Evolutionary conservation across 2,888 invertebrate species (phyloP).

Genomic region (Baronia brevicornis): DNA sequence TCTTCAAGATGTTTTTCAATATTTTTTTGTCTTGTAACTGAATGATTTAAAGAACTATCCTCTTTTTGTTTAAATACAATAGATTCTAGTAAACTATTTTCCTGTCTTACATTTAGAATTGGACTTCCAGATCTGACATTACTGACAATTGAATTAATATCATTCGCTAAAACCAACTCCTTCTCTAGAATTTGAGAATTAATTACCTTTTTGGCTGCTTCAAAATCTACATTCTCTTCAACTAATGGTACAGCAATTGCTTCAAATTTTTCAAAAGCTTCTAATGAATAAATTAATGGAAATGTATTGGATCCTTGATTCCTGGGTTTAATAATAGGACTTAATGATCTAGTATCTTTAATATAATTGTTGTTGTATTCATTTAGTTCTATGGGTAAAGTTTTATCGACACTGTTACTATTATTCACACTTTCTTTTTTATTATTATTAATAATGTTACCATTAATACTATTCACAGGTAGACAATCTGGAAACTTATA

Average conservation of each 20-base stretch:
- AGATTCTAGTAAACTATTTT: neutral
- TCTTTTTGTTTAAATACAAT: too few species aligned
- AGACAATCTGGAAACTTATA: neutral
- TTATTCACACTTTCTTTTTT: neutral
- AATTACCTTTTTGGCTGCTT: constrained; percentile 38
- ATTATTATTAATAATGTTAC: neutral
- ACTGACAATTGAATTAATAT: neutral
- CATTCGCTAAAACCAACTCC: constrained; percentile 25
- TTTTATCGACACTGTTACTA: neutral
- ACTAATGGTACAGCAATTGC: constrained; percentile 39
- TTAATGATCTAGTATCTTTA: constrained; percentile 22
- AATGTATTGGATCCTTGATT: constrained; percentile 18
- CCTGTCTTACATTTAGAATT: constrained; percentile 1
- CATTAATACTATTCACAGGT: constrained; percentile 1
- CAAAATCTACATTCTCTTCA: constrained; percentile 30
- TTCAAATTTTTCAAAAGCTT: constrained; percentile 57
- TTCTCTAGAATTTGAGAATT: constrained; percentile 48
- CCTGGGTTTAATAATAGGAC: constrained; percentile 13
- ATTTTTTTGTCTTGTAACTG: constrained; percentile 18
- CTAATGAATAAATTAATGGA: constrained; percentile 40
- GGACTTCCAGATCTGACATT: constrained; percentile 3
- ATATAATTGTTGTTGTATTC: too few species aligned
- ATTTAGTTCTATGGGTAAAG: too few species aligned
- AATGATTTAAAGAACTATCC: too few species aligned
- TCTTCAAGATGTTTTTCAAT: constrained; percentile 28